Conservation (phyloP, 2,113 vertebrate genomes). For the Passer domesticus region DNA sequence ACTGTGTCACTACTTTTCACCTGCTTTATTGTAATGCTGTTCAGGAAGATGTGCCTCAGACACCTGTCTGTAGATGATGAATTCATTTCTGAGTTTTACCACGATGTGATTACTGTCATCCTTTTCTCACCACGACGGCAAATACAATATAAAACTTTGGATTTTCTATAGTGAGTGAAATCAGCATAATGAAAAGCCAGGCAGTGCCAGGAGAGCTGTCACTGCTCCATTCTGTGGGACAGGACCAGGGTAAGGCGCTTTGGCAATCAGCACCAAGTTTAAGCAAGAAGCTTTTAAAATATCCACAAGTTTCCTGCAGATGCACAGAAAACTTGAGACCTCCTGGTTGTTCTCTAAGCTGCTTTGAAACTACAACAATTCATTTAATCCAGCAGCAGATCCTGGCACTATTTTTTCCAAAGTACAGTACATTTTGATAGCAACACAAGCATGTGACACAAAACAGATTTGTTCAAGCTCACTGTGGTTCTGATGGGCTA, state of each 20-base stretch:
- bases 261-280: conserved; percentile 63
- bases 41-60: conserved; percentile 6
- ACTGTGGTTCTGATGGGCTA: background rate
- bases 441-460: background rate
- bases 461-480: conserved; percentile 26
- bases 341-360: conserved; percentile 5
- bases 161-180: conserved; percentile 16
- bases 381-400: conserved; percentile 11
- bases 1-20: background rate
- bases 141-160: conserved; percentile 25
- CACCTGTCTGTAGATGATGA: background rate
- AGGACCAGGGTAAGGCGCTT: conserved; percentile 41
- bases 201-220: background rate
- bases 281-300: background rate
- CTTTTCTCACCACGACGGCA: background rate
- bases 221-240: background rate
- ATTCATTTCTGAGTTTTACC: background rate
- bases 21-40: background rate
- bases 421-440: conserved; percentile 53
- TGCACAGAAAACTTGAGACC: background rate
- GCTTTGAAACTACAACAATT: conserved; percentile 8
- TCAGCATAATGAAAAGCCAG: background rate
- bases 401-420: background rate
- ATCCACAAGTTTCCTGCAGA: background rate
- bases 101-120: background rate